Evolutionary conservation across 2,888 invertebrate species (phyloP), one percentile per base, ranked within the genome.

Genomic region (Rhamphomyia laevipes): DNA sequence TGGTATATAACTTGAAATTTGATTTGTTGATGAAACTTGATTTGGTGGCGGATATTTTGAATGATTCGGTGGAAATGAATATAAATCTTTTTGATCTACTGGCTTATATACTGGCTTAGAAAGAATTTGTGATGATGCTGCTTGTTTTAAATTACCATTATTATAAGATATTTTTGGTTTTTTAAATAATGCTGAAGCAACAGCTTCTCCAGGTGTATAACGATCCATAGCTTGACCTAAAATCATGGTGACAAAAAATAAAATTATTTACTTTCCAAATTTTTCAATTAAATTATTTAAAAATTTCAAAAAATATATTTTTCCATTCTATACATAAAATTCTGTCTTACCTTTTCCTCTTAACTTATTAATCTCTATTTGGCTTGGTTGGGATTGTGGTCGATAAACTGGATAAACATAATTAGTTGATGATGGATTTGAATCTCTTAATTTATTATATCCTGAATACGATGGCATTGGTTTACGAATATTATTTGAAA

Each of bases 1-100:
- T 7, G 67, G 62, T 21, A 65, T 54, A 51, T 70, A 70, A 51
- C 70, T 70, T 3, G 60, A 61, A 4, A 66, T 55, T 2, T 58
- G 58, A 42, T 61, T 60, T 7, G 63, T 61, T 2, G 63, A 59
- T 45, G 59, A 48, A 1, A 58, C 56, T 3, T 61, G 56, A 44
- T 62, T 63, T 1, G 64, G 63, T 9, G 61, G 56, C 0, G 66
- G 63, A 53, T 70, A 70, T n/a, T 62, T 62, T 3, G 63, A 56
- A 51, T 65, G 62, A 41, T 63, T 63, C 1, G 69, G 69, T n/a
- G 69, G 69, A 56, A 70, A 70, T 1, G 66, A 58, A 52, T 68
- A 69, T 0, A 65, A 48, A 55, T 67, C 61, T 45, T 60, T 61
- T 3, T 63, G 59, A 13, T 27, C 9, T 4, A 27, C 23, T 1